Percentiles rank a stretch among this genome's conserved stretches.
Conservation (phyloP, 2,888 invertebrate species). For the Oligia latruncula region DNA sequence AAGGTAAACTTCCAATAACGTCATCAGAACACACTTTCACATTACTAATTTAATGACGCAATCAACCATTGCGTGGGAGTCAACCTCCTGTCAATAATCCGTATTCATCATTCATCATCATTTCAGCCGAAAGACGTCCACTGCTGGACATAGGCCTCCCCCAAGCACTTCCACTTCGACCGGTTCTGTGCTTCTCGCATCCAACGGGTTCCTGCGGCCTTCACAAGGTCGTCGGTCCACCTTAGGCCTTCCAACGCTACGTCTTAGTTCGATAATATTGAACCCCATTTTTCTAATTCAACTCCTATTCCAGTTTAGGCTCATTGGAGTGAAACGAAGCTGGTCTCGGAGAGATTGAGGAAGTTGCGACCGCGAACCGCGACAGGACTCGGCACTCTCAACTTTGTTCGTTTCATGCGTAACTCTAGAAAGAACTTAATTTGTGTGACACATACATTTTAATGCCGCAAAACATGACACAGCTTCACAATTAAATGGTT, state of each 20-base stretch:
- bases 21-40: background rate
- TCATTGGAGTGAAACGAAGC: slow-evolving; percentile 52
- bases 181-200: too few species aligned
- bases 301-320: slow-evolving; percentile 47
- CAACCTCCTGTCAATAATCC: slow-evolving; percentile 2
- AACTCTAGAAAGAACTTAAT: slow-evolving; percentile 73
- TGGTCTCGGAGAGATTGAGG: slow-evolving; percentile 61
- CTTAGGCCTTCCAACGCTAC: too few species aligned
- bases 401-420: slow-evolving; percentile 76
- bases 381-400: slow-evolving; percentile 84
- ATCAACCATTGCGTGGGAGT: background rate
- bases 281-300: slow-evolving; percentile 55
- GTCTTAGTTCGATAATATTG: background rate
- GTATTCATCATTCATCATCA: background rate
- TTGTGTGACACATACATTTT: slow-evolving; percentile 72
- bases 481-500: slow-evolving; percentile 62
- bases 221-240: too few species aligned
- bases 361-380: slow-evolving; percentile 78
- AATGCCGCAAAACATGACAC: slow-evolving; percentile 51
- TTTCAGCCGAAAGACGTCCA: too few species aligned
- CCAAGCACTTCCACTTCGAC: too few species aligned
- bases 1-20: background rate
- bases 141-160: too few species aligned
- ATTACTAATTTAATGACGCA: background rate
- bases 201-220: too few species aligned